phyloP scores from a whole-genome alignment of 2,113 vertebrate species.

The Hoplias malabaricus region DNA sequence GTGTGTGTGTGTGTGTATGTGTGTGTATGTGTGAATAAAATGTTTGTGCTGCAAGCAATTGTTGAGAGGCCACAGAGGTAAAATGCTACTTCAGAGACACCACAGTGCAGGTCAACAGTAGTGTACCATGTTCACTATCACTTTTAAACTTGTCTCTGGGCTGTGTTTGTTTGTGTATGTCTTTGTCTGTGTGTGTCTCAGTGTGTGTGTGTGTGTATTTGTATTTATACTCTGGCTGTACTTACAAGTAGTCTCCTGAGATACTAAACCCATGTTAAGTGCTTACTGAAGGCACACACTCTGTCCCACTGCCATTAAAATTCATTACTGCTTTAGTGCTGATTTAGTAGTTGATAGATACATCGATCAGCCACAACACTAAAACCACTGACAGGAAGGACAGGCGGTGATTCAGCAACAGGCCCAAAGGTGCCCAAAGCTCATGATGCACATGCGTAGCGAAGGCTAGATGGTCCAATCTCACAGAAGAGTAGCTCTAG shows the following conservation, averaged over 20 bases:
- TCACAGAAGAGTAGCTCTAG: no score
- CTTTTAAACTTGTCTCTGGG: constrained; percentile 43
- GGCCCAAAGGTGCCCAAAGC: no score
- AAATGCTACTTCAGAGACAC: constrained; percentile 36
- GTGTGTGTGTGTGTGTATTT: constrained; percentile 12
- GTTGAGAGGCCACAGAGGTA: constrained; percentile 37
- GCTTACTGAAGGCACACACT: constrained; percentile 46
- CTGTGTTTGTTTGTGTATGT: neutral
- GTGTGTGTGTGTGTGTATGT: constrained; percentile 32
- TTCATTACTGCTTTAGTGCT: constrained; percentile 30
- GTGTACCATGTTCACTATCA: neutral
- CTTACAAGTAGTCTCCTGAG: constrained; percentile 21
- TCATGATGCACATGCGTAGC: no score
- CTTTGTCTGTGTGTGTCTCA: neutral
- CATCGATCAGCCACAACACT: no score
- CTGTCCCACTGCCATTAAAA: constrained; percentile 37
- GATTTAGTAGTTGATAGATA: constrained; percentile 21
- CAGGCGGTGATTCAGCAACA: no score
- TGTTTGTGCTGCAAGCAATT: constrained; percentile 34
- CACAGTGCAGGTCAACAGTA: neutral
- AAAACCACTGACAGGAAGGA: no score
- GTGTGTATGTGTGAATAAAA: constrained; percentile 20
- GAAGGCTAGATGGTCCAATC: no score
- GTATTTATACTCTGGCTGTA: neutral
- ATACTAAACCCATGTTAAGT: constrained; percentile 32